Conservation (phyloP, 1,140 invertebrate genomes). For the Dufourea novaeangliae region DNA sequence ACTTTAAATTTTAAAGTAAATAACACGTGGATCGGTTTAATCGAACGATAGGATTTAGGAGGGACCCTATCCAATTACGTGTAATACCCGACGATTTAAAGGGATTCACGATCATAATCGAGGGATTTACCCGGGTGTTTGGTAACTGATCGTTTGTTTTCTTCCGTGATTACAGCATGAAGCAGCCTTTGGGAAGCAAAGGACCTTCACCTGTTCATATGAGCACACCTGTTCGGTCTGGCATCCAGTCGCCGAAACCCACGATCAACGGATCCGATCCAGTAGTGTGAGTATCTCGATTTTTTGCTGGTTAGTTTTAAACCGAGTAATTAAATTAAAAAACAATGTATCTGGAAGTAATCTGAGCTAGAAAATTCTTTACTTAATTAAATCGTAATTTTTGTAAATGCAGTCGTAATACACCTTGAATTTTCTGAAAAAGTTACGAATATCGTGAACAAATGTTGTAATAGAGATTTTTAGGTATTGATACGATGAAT, state of each 20-base stretch:
- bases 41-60: neutral
- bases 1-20: neutral
- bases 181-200: slow-evolving; percentile 76
- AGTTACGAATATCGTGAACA: too few relatives aligned
- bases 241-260: slow-evolving; percentile 78
- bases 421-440: too few relatives aligned
- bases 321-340: too few relatives aligned
- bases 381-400: too few relatives aligned
- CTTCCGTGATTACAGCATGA: slow-evolving; percentile 73
- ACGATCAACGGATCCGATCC: slow-evolving; percentile 77
- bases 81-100: neutral
- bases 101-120: neutral
- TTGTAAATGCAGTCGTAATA: too few relatives aligned
- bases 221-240: slow-evolving; percentile 73
- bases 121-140: neutral
- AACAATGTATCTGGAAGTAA: too few relatives aligned
- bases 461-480: too few relatives aligned
- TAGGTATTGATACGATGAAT: too few relatives aligned
- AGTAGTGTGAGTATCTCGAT: slow-evolving; percentile 69
- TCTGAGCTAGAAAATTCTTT: too few relatives aligned
- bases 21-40: neutral
- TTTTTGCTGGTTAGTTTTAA: neutral
- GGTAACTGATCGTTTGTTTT: slow-evolving; percentile 25
- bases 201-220: slow-evolving; percentile 78
- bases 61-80: neutral